Conservation (phyloP, 2,888 invertebrate species). For the Neoascia interrupta region DNA sequence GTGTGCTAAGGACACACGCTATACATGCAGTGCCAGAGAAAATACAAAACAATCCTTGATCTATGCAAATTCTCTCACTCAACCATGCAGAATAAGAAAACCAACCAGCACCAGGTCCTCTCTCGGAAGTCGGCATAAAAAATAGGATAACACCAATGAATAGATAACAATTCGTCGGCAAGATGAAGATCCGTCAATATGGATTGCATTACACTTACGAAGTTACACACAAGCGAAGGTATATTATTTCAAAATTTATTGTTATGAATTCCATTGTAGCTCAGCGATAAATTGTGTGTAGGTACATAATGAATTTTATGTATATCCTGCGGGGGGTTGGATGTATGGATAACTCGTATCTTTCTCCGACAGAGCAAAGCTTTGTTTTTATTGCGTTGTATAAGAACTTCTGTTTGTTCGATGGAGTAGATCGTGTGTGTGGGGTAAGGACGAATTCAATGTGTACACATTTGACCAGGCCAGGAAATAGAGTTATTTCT, state of each 20-base stretch:
- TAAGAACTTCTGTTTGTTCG: conserved; percentile 6
- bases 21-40: conserved; percentile 12
- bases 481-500: conserved; percentile 6
- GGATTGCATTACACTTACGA: conserved; percentile 60
- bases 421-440: too few species aligned
- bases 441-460: too few species aligned
- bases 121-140: conserved; percentile 16
- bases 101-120: background rate
- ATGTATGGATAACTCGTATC: too few species aligned
- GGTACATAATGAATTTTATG: too few species aligned
- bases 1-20: conserved; percentile 23
- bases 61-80: conserved; percentile 43
- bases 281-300: conserved; percentile 29
- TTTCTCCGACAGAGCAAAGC: background rate
- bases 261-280: conserved; percentile 37
- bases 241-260: conserved; percentile 53
- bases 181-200: conserved; percentile 53
- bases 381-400: conserved; percentile 4
- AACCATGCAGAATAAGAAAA: background rate
- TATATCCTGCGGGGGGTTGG: background rate
- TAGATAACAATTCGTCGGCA: conserved; percentile 50
- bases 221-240: too few species aligned
- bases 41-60: conserved; percentile 19
- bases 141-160: conserved; percentile 62
- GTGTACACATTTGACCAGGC: conserved; percentile 9